A percentile compares a stretch with the other conserved stretches of the same genome.
Conservation (phyloP, 1,140 invertebrate species). For the Spodoptera litura region DNA sequence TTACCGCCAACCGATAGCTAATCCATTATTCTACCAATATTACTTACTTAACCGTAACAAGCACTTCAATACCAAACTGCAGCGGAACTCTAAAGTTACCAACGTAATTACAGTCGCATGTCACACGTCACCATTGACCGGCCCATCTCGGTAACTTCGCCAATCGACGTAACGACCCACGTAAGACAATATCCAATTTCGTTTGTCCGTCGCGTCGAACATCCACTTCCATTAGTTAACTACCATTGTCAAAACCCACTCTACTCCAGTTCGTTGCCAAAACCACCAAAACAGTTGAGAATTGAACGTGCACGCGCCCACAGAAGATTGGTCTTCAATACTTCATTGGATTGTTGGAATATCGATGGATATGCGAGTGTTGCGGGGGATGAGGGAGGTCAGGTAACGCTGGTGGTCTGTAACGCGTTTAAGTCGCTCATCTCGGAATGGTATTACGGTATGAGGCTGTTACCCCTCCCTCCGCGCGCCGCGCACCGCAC, state of each 20-base stretch:
- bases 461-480: slow-evolving; percentile 57
- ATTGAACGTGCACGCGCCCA: slow-evolving; percentile 66
- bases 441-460: slow-evolving; percentile 82
- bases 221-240: slow-evolving; percentile 79
- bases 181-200: slow-evolving; percentile 71
- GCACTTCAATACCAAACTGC: not conserved
- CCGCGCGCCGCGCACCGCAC: slow-evolving; percentile 46
- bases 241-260: slow-evolving; percentile 81
- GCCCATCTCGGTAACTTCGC: slow-evolving; percentile 34
- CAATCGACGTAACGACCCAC: slow-evolving; percentile 54
- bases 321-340: slow-evolving; percentile 52
- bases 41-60: not conserved
- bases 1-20: too few relatives aligned
- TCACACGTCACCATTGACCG: slow-evolving; percentile 49
- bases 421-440: slow-evolving; percentile 84
- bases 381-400: slow-evolving; percentile 52
- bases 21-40: too few relatives aligned
- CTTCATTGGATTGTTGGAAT: slow-evolving; percentile 49
- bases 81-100: slow-evolving; percentile 38
- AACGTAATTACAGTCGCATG: slow-evolving; percentile 37
- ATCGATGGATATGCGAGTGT: slow-evolving; percentile 32
- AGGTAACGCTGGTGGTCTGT: slow-evolving; percentile 64
- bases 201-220: slow-evolving; percentile 58
- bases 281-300: slow-evolving; percentile 74
- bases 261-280: slow-evolving; percentile 71